Conservation (phyloP, 2,797 vertebrate species). For the Platalea minor region DNA sequence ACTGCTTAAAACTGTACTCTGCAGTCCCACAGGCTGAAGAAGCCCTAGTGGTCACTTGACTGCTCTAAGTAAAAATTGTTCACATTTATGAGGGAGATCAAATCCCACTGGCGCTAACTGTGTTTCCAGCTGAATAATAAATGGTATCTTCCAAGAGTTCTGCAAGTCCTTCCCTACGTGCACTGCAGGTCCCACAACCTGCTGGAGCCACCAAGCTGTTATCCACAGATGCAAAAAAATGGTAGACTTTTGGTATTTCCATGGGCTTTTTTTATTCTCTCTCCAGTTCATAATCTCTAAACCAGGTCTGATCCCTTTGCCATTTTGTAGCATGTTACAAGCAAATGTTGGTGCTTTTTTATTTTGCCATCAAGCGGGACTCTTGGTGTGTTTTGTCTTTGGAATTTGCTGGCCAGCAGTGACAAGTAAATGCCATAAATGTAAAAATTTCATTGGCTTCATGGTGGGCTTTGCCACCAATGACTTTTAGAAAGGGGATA, state of each 20-base stretch:
- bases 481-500: background rate
- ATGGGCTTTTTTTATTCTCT: background rate
- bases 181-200: background rate
- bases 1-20: conserved; percentile 51
- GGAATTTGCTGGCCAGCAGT: background rate
- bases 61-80: conserved; percentile 64
- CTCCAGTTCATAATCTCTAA: background rate
- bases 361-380: background rate
- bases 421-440: background rate
- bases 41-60: conserved; percentile 55
- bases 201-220: background rate
- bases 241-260: background rate
- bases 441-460: background rate
- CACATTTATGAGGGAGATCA: conserved; percentile 55
- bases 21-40: conserved; percentile 39
- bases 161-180: background rate
- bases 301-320: background rate
- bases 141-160: conserved; percentile 35
- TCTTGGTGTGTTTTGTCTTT: background rate
- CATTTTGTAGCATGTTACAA: background rate
- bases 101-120: background rate
- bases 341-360: background rate
- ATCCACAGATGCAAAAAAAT: background rate
- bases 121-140: conserved; percentile 58
- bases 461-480: background rate